Evolutionary conservation across 2,888 invertebrate genomes (phyloP).

Genomic region (Netelia fuscicornis): DNA sequence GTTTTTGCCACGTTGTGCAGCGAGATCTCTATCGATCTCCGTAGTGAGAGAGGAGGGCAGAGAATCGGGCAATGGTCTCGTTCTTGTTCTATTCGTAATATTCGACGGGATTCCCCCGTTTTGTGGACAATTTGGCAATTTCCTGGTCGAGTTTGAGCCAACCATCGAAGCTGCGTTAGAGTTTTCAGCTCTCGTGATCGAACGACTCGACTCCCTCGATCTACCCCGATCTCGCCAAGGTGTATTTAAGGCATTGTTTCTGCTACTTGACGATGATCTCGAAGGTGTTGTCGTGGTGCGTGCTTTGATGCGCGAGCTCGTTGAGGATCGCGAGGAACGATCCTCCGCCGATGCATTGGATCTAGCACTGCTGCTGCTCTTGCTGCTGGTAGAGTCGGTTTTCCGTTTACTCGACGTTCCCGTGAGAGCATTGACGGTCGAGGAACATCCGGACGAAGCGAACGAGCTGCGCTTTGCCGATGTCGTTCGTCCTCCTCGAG

Average conservation of each 20-base stretch:
- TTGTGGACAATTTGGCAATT: slow-evolving; percentile 71
- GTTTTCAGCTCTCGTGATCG: slow-evolving; percentile 83
- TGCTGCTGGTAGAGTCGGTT: slow-evolving; percentile 32
- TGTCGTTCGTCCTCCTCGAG: slow-evolving; percentile 69
- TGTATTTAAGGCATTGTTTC: slow-evolving; percentile 82
- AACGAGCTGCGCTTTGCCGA: slow-evolving; percentile 55
- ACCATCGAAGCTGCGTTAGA: slow-evolving; percentile 51
- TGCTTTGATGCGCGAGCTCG: slow-evolving; percentile 86
- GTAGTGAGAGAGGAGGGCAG: slow-evolving; percentile 82
- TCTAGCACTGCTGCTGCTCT: slow-evolving; percentile 25
- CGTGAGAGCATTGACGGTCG: slow-evolving; percentile 21
- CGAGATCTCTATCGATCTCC: slow-evolving; percentile 81
- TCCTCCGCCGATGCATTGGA: not conserved
- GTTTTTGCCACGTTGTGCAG: slow-evolving; percentile 78
- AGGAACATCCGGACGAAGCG: slow-evolving; percentile 53
- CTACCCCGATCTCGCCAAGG: slow-evolving; percentile 87
- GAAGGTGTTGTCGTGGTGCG: slow-evolving; percentile 85
- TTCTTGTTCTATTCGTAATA: slow-evolving; percentile 82
- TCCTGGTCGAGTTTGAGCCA: slow-evolving; percentile 31
- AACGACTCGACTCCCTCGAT: slow-evolving; percentile 86
- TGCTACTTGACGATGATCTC: slow-evolving; percentile 75
- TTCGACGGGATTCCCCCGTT: slow-evolving; percentile 82
- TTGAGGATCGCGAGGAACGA: slow-evolving; percentile 71
- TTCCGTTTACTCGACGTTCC: slow-evolving; percentile 46
- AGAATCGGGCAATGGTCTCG: slow-evolving; percentile 80